Evolutionary conservation across 2,113 vertebrate species (phyloP).

Genomic region (Eulemur macaco): DNA sequence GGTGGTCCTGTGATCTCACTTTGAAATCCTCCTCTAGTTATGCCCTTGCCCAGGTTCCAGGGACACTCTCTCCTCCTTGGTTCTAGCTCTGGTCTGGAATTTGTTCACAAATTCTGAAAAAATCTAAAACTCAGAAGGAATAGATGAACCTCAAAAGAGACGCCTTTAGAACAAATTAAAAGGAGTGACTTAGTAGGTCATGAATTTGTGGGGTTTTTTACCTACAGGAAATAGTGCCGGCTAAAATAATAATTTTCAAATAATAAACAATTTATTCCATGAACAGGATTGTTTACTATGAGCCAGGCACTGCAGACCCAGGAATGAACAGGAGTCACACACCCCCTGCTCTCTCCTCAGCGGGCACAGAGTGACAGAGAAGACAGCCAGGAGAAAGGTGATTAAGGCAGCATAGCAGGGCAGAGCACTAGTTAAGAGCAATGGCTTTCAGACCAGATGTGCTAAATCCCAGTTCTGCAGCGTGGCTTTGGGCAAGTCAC

Average conservation of each 20-base stretch:
- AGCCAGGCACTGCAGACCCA: not conserved
- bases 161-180: not conserved
- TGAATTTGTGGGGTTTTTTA: not conserved
- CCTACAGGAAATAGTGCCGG: not conserved
- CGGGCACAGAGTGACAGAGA: not conserved
- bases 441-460: not conserved
- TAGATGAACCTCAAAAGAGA: not conserved
- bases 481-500: not conserved
- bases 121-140: not conserved
- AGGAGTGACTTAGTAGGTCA: not conserved
- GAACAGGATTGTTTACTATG: not conserved
- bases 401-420: accelerated
- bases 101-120: not conserved
- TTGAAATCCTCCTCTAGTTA: not conserved
- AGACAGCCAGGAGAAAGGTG: not conserved
- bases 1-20: not conserved
- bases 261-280: not conserved
- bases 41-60: not conserved
- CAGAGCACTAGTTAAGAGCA: not conserved
- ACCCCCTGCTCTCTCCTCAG: accelerated
- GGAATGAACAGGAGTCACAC: not conserved
- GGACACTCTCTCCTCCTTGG: not conserved
- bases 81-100: not conserved
- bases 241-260: conserved; percentile 4
- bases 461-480: not conserved